phyloP scores from a whole-genome alignment of 2,888 invertebrate genomes.

The Trichacis sp. region DNA sequence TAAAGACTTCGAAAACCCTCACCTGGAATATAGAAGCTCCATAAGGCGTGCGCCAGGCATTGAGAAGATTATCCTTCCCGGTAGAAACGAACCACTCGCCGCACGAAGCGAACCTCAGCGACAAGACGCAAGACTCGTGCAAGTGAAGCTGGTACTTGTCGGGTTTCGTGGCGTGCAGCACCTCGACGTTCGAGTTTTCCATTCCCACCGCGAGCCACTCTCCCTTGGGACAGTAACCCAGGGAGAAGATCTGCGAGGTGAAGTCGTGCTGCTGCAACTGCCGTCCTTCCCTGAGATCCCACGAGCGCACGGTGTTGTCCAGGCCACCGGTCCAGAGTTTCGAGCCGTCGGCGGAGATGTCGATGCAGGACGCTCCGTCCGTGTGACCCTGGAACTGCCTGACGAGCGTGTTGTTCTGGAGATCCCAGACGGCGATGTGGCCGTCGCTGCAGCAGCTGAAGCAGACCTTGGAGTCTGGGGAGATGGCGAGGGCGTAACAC shows the following conservation, averaged over 20 bases:
- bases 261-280: constrained; percentile 97
- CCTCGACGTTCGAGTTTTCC: constrained; percentile 94
- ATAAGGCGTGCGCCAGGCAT: constrained; percentile 98
- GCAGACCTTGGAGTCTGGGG: constrained; percentile 96
- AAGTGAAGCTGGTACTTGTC: constrained; percentile 96
- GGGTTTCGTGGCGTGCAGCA: constrained; percentile 88
- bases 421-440: constrained; percentile 96
- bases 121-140: constrained; percentile 97
- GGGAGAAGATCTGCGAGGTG: constrained; percentile 87
- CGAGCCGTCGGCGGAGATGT: constrained; percentile 93
- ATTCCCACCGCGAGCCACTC: constrained; percentile 98
- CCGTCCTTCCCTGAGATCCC: constrained; percentile 94
- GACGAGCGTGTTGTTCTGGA: constrained; percentile 90
- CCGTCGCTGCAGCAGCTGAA: constrained; percentile 99
- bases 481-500: constrained; percentile 97
- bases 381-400: constrained; percentile 96
- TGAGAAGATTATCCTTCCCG: constrained; percentile 97
- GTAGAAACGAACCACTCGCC: constrained; percentile 99
- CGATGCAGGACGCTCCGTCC: constrained; percentile 97
- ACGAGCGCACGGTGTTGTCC: constrained; percentile 96
- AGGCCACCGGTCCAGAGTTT: constrained; percentile 94
- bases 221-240: constrained; percentile 93
- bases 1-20: no score
- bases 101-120: constrained; percentile 92
- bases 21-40: constrained; percentile 99